A percentile compares a stretch with the other conserved stretches of the same genome.
Conservation (phyloP, 1,140 invertebrate species). For the Euwallacea similis region DNA sequence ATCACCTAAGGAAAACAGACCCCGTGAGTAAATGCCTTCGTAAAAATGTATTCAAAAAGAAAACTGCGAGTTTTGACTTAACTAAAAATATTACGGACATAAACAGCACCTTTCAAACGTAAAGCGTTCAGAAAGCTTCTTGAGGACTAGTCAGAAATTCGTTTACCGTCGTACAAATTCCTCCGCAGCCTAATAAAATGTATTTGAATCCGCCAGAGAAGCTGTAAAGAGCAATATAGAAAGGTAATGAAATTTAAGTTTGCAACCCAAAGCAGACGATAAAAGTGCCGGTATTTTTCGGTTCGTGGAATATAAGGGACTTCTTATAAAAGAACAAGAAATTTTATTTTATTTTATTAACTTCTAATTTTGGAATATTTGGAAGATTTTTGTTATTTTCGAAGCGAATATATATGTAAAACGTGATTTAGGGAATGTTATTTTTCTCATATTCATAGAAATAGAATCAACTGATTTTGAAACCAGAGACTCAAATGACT, state of each 20-base stretch:
- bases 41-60: no score
- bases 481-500: no score
- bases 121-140: slow-evolving; percentile 4
- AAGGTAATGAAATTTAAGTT: slow-evolving; percentile 22
- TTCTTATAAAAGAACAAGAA: not conserved
- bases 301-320: slow-evolving; percentile 5
- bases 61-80: not conserved
- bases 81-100: not conserved
- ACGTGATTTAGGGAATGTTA: no score
- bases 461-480: no score
- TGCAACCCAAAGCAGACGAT: slow-evolving; percentile 9
- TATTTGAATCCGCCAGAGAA: slow-evolving; percentile 9
- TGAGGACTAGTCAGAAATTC: slow-evolving; percentile 9
- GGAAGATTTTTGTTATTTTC: no score
- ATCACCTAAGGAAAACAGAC: no score
- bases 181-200: slow-evolving; percentile 18
- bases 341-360: slow-evolving; percentile 4
- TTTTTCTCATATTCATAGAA: no score
- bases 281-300: slow-evolving; percentile 16
- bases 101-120: not conserved
- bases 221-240: slow-evolving; percentile 18
- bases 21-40: no score
- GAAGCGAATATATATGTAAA: no score
- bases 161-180: slow-evolving; percentile 14
- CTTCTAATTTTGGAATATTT: no score